Base-by-base conservation (phyloP, 2,113 vertebrate genomes). In the Aviceda subcristata region DNA sequence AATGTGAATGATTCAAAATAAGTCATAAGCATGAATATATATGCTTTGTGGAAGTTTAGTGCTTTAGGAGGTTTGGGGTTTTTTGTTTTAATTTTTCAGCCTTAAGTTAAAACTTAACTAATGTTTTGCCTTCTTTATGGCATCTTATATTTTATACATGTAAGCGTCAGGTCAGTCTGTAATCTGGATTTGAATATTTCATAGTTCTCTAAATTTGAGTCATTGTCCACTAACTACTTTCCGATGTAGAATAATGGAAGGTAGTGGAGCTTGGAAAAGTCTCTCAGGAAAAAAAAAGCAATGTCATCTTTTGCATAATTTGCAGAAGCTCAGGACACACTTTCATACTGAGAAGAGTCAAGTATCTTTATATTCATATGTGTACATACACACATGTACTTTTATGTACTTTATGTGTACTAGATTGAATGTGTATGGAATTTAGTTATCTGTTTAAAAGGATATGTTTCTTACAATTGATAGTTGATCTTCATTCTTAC, bases 101-200 rank as follows among this genome's bases (percentile, higher is more conserved):
- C 51, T 69, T 73, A 73, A 79, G 9, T 55, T 81, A 51, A 76
- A 59, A 36, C 13, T 34, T 60, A n/a, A 46, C 11, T 64, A 30
- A 51, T 23, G 4, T 56, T 90, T 79, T 66, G 9, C 20, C 8
- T 17, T 51, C 75, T 88, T 27, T n/a, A 38, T 78, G 38, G 4
- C 18, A 16, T 67, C 39, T 53, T 81, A 1, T 39, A 48, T 80
- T 88, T 95, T 68, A 29, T 62, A 22, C 6, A 3, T 51, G 34
- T 60, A 68, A 88, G 11, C 53, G 30, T 95, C 5, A 6, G 46
- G 30, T 87, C 32, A 81, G 8, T 78, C 55, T 63, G 43, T 55
- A 53, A 32, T 69, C 75, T 87, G 51, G 15, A 57, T 36, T 60
- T 75, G 29, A 87, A 62, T 92, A 90, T 90, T 94, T 93, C 39